Evolutionary conservation across 2,888 invertebrate species (phyloP), one percentile per base, ranked within the genome.

Genomic region (Platycheirus rosarum): DNA sequence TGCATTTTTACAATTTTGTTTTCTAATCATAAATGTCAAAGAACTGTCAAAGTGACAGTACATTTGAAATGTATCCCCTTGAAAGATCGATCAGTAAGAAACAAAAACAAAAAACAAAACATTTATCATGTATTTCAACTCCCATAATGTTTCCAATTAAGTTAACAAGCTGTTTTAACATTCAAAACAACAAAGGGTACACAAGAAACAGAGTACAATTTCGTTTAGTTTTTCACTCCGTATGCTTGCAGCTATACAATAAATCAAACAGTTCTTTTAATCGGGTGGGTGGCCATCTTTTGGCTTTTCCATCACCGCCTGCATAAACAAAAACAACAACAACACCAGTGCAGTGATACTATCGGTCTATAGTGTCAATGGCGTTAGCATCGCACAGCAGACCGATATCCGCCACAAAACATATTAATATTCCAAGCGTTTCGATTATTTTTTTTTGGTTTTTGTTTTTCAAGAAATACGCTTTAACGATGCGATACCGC

Each of bases 351-450:
- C 42, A 76, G 32, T 13, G 68, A 63, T 63, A 35, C 49, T 60
- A 76, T 80, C 80, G 53, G 53, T 44, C 76, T 60, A 49, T 49
- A 53, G 13, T 63, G 68, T 76, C 76, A 76, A 55, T 69, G 62
- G 62, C 62, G 69, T 63, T 55, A 55, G 37, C 1, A 32, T 32
- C 29, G 1, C 62, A 13, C 13, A 40, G 13, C 32, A 60, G 20
- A 35, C 76, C 26, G 80, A 80, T 73, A 76, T 76, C 80, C 80
- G 80, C 60, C 48, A 65, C 37, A 40, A 49, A 35, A 9, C 29
- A 29, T 51, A 76, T 80, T 76, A 80, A 42, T 80, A 80, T 80
- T 80, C 80, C 20, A 71, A 44, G 29, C 76, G 46, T 46, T 51
- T 42, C 70, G 76, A 23, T 57, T 35, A 7, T 20, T 60, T 65